Evolutionary conservation across 2,888 invertebrate species (phyloP).

Genomic region (Apeira syringaria): DNA sequence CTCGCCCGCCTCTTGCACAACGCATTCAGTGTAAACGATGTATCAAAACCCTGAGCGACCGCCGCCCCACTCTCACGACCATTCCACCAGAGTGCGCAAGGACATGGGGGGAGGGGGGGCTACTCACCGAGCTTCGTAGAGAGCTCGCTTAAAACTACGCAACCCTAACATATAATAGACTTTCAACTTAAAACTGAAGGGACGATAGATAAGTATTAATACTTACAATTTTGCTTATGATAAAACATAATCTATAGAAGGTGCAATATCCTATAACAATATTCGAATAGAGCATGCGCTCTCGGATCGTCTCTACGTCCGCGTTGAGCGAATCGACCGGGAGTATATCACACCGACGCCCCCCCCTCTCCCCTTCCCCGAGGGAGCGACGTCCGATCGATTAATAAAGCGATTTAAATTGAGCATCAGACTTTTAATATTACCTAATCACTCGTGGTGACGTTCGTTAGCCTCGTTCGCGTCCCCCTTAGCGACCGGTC

Average conservation of each 20-base stretch:
- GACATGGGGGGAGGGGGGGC: conserved; percentile 1
- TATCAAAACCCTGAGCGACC: conserved; percentile 24
- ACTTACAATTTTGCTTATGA: conserved; percentile 4
- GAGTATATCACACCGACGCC: conserved; percentile 11
- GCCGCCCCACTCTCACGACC: conserved; percentile 1
- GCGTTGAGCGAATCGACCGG: conserved; percentile 15
- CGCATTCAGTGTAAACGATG: conserved; percentile 22
- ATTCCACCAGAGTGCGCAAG: not conserved
- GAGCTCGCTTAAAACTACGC: conserved; percentile 14
- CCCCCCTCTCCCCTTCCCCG: conserved; percentile 10
- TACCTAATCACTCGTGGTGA: conserved; percentile 25
- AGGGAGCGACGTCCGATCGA: conserved; percentile 18
- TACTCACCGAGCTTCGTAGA: conserved; percentile 3
- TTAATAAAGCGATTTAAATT: conserved; percentile 36
- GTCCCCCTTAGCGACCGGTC: not conserved
- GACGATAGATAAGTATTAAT: conserved; percentile 1
- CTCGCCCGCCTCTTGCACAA: conserved; percentile 1
- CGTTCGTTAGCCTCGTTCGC: not conserved
- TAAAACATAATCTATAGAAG: conserved; percentile 7
- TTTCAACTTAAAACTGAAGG: conserved; percentile 10
- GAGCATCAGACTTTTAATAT: conserved; percentile 47
- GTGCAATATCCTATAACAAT: conserved; percentile 9
- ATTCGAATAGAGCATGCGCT: conserved; percentile 1
- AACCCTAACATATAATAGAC: conserved; percentile 14
- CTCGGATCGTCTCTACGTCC: not conserved